A percentile compares a stretch with the other conserved stretches of the same genome.
phyloP scores from a whole-genome alignment of 1,140 invertebrate genomes.

The Scylla paramamosain region DNA sequence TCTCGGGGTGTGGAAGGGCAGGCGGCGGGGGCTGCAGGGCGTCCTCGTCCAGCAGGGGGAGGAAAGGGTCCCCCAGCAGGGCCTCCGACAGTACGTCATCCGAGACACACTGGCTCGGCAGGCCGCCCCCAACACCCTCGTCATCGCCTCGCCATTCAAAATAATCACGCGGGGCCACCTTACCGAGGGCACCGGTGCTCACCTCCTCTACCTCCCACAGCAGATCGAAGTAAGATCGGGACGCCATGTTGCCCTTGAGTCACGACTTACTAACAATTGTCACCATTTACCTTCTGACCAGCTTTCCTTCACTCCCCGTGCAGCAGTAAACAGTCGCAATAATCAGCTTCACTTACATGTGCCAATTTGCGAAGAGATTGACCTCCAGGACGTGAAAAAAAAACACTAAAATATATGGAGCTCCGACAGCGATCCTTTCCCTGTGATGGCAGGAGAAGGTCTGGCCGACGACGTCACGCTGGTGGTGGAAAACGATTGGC shows the following conservation, averaged over 20 bases:
- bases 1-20: conserved; percentile 46
- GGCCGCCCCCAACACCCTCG: conserved; percentile 36
- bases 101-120: conserved; percentile 53
- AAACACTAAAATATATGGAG: not conserved
- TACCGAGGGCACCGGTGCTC: conserved; percentile 42
- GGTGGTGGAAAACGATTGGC: not conserved
- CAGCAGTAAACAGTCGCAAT: not conserved
- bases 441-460: not conserved
- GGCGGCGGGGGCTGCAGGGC: conserved; percentile 56
- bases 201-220: conserved; percentile 60
- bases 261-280: not conserved
- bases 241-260: conserved; percentile 47
- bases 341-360: not conserved
- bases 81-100: conserved; percentile 61
- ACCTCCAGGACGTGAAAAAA: not conserved
- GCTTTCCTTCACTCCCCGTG: not conserved
- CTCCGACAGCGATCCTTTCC: not conserved
- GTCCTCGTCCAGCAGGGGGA: conserved; percentile 53
- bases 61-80: conserved; percentile 65
- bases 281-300: not conserved
- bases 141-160: conserved; percentile 32
- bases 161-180: conserved; percentile 16
- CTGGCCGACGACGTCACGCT: not conserved
- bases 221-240: conserved; percentile 54
- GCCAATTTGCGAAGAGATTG: not conserved